Evolutionary conservation across 1,140 invertebrate genomes (phyloP).

Genomic region (Drosophila lowei): DNA sequence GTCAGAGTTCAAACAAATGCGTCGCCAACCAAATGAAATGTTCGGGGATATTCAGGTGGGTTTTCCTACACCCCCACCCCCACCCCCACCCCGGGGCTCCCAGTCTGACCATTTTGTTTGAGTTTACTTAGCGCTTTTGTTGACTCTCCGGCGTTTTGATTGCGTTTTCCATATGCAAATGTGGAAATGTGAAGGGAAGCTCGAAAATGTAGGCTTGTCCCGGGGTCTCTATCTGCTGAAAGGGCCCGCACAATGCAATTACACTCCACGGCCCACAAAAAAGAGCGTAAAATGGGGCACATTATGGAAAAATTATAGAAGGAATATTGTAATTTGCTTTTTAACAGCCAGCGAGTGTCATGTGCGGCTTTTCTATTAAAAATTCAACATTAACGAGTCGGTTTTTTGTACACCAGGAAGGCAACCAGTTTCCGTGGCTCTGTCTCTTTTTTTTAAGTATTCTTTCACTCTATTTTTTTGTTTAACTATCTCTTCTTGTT

Average conservation of each 20-base stretch:
- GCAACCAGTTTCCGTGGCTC: neutral
- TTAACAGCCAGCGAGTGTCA: slow-evolving; percentile 31
- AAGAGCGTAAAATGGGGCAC: slow-evolving; percentile 6
- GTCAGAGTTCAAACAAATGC: slow-evolving; percentile 41
- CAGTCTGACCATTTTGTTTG: slow-evolving; percentile 38
- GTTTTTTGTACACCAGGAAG: slow-evolving; percentile 27
- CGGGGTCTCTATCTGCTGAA: slow-evolving; percentile 28
- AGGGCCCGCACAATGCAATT: slow-evolving; percentile 39
- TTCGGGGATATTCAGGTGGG: slow-evolving; percentile 36
- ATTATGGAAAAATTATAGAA: slow-evolving; percentile 42
- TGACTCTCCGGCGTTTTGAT: slow-evolving; percentile 57
- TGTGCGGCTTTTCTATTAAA: slow-evolving; percentile 60
- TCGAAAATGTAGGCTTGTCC: slow-evolving; percentile 1
- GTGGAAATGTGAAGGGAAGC: slow-evolving; percentile 33
- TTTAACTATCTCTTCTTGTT: neutral
- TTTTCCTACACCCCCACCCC: slow-evolving; percentile 1
- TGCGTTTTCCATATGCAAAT: slow-evolving; percentile 63
- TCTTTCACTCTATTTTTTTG: neutral
- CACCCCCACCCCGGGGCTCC: neutral
- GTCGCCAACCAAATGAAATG: slow-evolving; percentile 45
- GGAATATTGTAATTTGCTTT: slow-evolving; percentile 51
- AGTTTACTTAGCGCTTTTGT: slow-evolving; percentile 60
- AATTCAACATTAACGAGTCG: slow-evolving; percentile 62
- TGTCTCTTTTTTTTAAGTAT: neutral
- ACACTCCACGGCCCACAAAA: slow-evolving; percentile 15